Evolutionary conservation across 1,140 invertebrate genomes (phyloP).

Genomic region (Helicorthomorpha holstii): DNA sequence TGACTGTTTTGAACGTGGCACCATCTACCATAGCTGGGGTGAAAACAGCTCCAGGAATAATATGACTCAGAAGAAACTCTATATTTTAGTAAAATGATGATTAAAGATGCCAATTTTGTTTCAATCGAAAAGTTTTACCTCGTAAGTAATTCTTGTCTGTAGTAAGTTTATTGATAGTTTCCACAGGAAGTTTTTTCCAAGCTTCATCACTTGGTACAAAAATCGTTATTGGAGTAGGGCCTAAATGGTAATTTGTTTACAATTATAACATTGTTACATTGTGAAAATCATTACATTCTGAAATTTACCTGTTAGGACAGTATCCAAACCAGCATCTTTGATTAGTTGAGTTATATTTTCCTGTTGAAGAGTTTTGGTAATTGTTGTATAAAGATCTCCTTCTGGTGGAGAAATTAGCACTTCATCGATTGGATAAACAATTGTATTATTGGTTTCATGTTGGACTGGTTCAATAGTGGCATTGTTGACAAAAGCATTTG

Average conservation of each 20-base stretch:
- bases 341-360: not conserved
- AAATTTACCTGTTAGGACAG: not conserved
- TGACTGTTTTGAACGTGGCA: not conserved
- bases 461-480: not conserved
- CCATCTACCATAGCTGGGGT: not conserved
- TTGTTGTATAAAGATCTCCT: not conserved
- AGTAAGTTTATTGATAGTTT: not conserved
- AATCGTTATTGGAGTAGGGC: not conserved
- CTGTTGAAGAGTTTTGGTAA: not conserved
- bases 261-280: not conserved
- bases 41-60: not conserved
- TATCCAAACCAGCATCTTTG: not conserved
- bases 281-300: not conserved
- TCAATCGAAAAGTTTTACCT: not conserved
- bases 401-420: not conserved
- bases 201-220: not conserved
- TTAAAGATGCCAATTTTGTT: no score
- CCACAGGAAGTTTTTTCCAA: not conserved
- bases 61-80: not conserved
- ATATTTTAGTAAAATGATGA: no score
- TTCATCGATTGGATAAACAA: not conserved
- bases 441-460: not conserved
- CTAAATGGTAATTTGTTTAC: not conserved
- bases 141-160: not conserved
- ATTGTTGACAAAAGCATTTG: not conserved